These are phyloP conservation scores for Naso thynnoides DNA, from an alignment of 2,797 vertebrate species.

Conservation along the genomic window DNA sequence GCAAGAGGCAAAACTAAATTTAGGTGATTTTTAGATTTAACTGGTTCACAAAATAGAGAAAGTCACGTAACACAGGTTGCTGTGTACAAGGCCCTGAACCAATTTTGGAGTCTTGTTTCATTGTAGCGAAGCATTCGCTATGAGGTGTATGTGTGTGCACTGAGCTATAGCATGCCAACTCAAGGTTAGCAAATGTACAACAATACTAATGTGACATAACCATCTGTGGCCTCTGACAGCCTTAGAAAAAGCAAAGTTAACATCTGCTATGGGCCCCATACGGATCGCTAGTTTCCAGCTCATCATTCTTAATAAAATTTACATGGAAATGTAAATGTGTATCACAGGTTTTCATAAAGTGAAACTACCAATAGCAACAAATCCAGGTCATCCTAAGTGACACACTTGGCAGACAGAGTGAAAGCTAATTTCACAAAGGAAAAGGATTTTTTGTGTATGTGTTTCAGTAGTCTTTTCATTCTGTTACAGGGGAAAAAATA, in stretches of 20 bases:
- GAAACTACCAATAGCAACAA: not conserved
- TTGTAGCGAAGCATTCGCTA: not conserved
- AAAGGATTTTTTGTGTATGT: no score
- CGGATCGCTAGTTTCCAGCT: not conserved
- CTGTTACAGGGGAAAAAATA: no score
- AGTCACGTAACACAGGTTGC: not conserved
- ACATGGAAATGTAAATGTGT: not conserved
- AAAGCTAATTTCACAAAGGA: not conserved
- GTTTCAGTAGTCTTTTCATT: no score
- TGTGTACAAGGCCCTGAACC: not conserved
- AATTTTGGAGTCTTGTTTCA: not conserved
- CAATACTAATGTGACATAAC: conserved; percentile 6
- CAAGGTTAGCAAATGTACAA: not conserved
- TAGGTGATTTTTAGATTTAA: not conserved
- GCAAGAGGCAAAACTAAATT: not conserved
- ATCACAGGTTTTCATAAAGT: not conserved
- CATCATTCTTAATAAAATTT: not conserved
- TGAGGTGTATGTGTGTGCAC: conserved; percentile 12
- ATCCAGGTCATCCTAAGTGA: not conserved
- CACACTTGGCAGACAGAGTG: not conserved
- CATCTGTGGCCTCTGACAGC: conserved; percentile 13
- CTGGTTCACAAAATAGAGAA: not conserved
- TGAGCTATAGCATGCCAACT: not conserved
- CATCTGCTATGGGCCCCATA: not conserved
- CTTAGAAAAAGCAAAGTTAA: conserved; percentile 2